Evolutionary conservation across 2,888 invertebrate genomes (phyloP), one percentile per base, ranked within the genome.

Genomic region (Heliconius sara): DNA sequence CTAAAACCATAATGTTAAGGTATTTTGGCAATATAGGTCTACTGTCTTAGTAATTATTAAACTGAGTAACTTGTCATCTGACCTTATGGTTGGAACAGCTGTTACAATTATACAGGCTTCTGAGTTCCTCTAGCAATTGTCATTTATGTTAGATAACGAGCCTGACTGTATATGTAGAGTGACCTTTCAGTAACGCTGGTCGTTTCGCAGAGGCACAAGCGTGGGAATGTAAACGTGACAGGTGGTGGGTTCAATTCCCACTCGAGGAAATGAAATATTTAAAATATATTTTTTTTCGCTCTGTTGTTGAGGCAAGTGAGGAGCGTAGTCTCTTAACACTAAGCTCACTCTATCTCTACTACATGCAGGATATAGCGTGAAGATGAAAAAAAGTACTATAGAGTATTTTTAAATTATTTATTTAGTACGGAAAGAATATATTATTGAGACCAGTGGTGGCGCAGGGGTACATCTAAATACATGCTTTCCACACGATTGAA

Each of bases 401-500:
- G 47, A 16, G 16, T 47, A 47, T 47, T 19, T 6, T 47, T 47
- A 16, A 47, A 19, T 19, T 52, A 19, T 52, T 52, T 52, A 52
- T 52, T 52, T 52, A 52, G 16, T 6, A 52, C 19, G 19, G 6
- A 52, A 52, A 52, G 52, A 52, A 52, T 52, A 52, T 52, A 52
- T 22, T 52, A 52, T 22, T 52, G 7, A 65, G 1, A 22, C 22
- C 52, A 52, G 22, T 52, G 22, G 52, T 52, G 22, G 22, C 7
- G 13, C 4, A 43, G 47, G 19, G 47, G 25, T 13, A 47, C 6
- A 70, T 16, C 43, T 25, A 43, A 70, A 25, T 25, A 70, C 39
- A 22, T 52, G 25, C 7, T 70, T 73, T 78, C 73, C 73, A 73
- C 63, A 47, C 63, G 63, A 79, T 70, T 79, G 34, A 70, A 25